A percentile compares a stretch with the other conserved stretches of the same genome.
phyloP scores from a whole-genome alignment of 2,113 vertebrate genomes.

The Amia ocellicauda region DNA sequence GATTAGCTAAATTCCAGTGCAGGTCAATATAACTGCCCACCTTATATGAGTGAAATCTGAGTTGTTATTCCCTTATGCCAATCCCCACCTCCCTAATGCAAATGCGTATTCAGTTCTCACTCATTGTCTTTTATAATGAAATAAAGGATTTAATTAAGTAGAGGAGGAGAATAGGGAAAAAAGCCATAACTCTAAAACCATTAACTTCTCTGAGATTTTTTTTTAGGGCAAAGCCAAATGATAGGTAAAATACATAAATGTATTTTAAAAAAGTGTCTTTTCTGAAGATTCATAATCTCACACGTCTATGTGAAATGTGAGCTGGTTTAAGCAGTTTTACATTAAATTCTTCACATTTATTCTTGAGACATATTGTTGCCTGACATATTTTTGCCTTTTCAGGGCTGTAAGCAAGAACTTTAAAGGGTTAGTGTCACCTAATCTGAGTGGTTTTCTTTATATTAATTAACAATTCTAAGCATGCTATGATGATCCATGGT shows the following conservation, averaged over 20 bases:
- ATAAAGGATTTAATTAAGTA: neutral
- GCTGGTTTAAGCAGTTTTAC: neutral
- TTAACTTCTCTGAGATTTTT: no score
- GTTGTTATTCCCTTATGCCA: neutral
- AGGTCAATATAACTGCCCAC: neutral
- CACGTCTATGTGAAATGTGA: no score
- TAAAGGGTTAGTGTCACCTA: neutral
- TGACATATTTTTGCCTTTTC: no score
- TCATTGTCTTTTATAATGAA: neutral
- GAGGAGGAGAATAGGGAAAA: neutral
- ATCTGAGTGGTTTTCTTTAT: neutral
- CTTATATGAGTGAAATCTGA: neutral
- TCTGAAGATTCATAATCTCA: no score
- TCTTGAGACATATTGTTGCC: no score
- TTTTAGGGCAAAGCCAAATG: no score
- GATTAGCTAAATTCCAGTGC: slow-evolving; percentile 7
- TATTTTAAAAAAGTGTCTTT: no score
- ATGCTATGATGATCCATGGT: neutral
- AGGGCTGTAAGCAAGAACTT: neutral
- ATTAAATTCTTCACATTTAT: neutral
- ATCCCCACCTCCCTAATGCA: neutral
- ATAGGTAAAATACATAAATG: no score
- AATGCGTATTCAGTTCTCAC: neutral
- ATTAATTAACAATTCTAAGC: slow-evolving; percentile 9
- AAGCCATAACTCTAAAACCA: neutral